Base-by-base conservation (phyloP, 2,888 invertebrate genomes). In the Rotaria sp. region DNA sequence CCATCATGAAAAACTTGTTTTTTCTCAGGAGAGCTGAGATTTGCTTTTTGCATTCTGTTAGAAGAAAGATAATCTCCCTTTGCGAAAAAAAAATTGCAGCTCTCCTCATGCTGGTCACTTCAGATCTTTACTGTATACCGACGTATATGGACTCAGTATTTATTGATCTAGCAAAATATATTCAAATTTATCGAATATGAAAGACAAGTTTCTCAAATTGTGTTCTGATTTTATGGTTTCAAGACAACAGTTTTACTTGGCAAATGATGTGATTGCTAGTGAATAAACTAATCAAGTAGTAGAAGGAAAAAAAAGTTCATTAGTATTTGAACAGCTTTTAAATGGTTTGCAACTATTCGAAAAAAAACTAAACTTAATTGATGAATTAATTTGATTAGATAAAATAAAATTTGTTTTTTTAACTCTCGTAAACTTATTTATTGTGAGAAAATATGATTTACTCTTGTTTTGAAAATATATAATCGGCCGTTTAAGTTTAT, bases 401-500 rank as follows among this genome's bases (percentile, higher is more conserved):
- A 59, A 55, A 59, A 11, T 18, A 8, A 52, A 5, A 35, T 30
- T 5, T 67, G 30, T 57, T 21, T 85, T 80, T 10, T 85, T 80
- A 50, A 7, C 48, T 84, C 30, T 45, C 75, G 86, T 38, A 85
- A 91, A 91, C 85, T 87, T 91, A 86, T 89, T 92, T 35, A 93
- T 97, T 88, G 94, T 94, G 2, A 94, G 94, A 86, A 95, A 94
- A 90, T 96, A 96, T 90, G 95, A 97, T 92, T 96, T 97, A 0
- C 91, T 94, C 21, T 94, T 94, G 88, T 94, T 97, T 88, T 93
- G 95, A 41, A 93, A 94, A 88, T 93, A 94, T 85, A 92, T 97
- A 41, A 89, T 95, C 52, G 93, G 93, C n/a, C 95, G 94, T 91
- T 91, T 97, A 0, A 94, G 94, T 88, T 93, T 94, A 4, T 95